A percentile compares a stretch with the other conserved stretches of the same genome.
Conservation (phyloP, 2,888 invertebrate genomes). For the Nasonovia ribisnigri region DNA sequence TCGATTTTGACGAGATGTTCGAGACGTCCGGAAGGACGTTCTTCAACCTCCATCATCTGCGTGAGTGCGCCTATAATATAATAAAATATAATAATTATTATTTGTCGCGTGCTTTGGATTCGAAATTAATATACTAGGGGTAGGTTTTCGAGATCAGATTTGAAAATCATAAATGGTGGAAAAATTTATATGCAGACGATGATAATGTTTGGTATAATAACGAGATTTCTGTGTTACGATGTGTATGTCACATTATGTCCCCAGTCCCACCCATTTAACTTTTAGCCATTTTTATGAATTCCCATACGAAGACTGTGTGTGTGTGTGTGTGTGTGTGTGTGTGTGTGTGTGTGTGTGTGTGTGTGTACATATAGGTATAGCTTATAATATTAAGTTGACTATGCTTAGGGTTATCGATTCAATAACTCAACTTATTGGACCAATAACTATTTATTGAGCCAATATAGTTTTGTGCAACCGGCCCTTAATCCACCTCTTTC, state of each 20-base stretch:
- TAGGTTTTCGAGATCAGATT: background rate
- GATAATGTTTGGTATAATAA: too few species aligned
- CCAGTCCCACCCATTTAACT: too few species aligned
- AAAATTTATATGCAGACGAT: background rate
- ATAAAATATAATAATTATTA: background rate
- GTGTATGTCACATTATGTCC: too few species aligned
- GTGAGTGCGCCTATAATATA: constrained; percentile 69
- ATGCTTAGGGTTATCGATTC: too few species aligned
- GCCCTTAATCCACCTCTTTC: background rate
- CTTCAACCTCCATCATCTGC: constrained; percentile 71
- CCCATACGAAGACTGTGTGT: too few species aligned
- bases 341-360: background rate
- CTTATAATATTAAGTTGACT: background rate
- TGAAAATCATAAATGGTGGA: background rate
- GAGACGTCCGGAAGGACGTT: constrained; percentile 69
- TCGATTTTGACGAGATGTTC: constrained; percentile 76
- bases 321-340: too few species aligned
- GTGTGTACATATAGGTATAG: background rate
- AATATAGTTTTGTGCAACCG: too few species aligned
- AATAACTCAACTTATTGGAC: too few species aligned
- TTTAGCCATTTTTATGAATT: too few species aligned
- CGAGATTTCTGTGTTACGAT: background rate
- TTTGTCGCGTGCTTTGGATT: background rate
- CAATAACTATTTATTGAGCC: too few species aligned
- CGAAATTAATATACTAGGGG: background rate